Conservation (phyloP, 1,140 invertebrate species). For the Megathymus violae region DNA sequence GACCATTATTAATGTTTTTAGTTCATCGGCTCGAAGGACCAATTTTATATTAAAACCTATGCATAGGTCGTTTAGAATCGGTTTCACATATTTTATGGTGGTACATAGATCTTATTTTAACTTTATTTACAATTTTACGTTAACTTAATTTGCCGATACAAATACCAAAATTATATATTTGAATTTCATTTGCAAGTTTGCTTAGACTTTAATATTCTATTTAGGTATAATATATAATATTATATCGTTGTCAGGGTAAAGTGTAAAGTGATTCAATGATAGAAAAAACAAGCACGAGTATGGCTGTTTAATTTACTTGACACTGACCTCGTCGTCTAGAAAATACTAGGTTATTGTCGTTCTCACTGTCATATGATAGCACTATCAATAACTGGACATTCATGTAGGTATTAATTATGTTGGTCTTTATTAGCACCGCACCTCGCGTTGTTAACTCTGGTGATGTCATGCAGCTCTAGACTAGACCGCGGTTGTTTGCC, state of each 20-base stretch:
- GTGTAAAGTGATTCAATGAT: neutral
- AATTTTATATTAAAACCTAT: neutral
- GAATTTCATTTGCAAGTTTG: neutral
- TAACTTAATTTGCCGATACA: too few relatives aligned
- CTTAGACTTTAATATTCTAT: neutral
- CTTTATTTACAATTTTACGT: neutral
- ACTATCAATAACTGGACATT: slow-evolving; percentile 20
- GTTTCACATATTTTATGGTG: neutral
- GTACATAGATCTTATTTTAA: neutral
- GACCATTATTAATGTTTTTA: neutral
- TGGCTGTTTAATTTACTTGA: neutral
- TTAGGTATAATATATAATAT: too few relatives aligned
- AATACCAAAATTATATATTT: too few relatives aligned
- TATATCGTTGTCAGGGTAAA: neutral
- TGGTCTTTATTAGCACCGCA: slow-evolving; percentile 16
- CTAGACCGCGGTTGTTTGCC: slow-evolving; percentile 4
- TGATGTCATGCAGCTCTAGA: slow-evolving; percentile 8
- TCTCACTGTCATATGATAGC: slow-evolving; percentile 22
- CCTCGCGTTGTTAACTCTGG: slow-evolving; percentile 7
- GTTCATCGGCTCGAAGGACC: neutral
- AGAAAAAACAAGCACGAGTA: neutral
- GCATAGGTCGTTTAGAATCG: neutral
- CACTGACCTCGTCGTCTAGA: slow-evolving; percentile 20
- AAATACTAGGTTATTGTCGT: slow-evolving; percentile 26
- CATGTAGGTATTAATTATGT: slow-evolving; percentile 19